Evolutionary conservation across 2,113 vertebrate species (phyloP).

Genomic region (Caretta caretta): DNA sequence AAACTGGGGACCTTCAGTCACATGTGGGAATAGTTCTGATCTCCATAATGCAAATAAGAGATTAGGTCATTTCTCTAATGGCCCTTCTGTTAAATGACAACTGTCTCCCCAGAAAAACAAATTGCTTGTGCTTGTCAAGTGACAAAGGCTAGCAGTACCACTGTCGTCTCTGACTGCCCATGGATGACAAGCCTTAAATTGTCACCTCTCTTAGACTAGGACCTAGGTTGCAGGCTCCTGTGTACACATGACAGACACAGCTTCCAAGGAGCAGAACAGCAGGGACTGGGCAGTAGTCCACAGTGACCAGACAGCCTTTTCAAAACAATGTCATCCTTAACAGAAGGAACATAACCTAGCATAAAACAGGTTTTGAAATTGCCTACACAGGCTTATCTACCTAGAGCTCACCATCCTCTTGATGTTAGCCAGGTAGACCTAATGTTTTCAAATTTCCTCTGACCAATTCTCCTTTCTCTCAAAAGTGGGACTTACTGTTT

Average conservation of each 20-base stretch:
- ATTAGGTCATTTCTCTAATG: fast-evolving
- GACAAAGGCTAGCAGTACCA: neutral
- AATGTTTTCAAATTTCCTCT: neutral
- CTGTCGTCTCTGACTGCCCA: neutral
- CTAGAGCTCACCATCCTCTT: neutral
- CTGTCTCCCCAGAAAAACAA: neutral
- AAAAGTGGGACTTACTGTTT: neutral
- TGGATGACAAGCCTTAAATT: neutral
- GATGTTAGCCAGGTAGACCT: neutral
- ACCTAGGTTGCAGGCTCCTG: neutral
- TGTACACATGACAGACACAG: neutral
- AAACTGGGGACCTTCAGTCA: neutral
- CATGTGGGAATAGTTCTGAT: neutral
- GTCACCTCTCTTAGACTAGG: neutral
- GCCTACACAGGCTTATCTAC: neutral
- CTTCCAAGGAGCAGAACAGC: neutral
- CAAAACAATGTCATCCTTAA: too few relatives aligned
- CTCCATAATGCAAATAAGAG: neutral
- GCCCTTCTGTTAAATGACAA: neutral
- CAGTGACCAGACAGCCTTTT: neutral
- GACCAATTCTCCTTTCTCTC: neutral
- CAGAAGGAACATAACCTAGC: neutral
- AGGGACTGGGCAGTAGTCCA: neutral
- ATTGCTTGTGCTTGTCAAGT: neutral
- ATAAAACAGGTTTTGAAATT: neutral